These are phyloP conservation scores for Campylomormyrus tamandua DNA, from an alignment of 2,113 vertebrate species.

Conservation along the genomic window DNA sequence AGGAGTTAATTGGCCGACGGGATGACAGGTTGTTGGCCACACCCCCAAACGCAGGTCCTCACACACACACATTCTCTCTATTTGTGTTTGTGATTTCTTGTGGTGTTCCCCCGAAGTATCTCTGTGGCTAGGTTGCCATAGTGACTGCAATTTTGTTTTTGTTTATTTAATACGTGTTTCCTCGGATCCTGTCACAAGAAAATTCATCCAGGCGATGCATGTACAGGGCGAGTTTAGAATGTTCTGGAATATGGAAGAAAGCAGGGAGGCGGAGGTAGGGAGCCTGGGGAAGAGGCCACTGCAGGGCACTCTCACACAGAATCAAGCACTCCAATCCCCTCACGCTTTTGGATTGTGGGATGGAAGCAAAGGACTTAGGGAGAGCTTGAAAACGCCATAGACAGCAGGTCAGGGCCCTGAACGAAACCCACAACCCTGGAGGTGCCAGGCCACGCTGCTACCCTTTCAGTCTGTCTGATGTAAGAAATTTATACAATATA, in stretches of 20 bases:
- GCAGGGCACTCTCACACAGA: background rate
- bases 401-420: background rate
- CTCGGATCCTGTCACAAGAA: conserved; percentile 27
- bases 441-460: background rate
- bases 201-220: conserved; percentile 5
- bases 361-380: background rate
- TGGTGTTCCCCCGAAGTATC: conserved; percentile 9
- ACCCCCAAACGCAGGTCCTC: background rate
- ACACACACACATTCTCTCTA: background rate
- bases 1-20: background rate
- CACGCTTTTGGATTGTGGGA: background rate
- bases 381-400: background rate
- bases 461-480: background rate
- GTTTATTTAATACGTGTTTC: conserved; percentile 27
- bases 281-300: background rate
- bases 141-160: conserved; percentile 24
- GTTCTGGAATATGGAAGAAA: background rate
- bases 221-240: background rate
- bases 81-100: background rate
- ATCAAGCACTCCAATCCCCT: background rate
- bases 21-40: background rate
- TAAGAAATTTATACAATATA: background rate
- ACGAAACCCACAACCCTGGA: background rate
- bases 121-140: conserved; percentile 31
- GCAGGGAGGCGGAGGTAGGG: background rate